Evolutionary conservation across 2,888 invertebrate genomes (phyloP).

Genomic region (Bugulina stolonifera): DNA sequence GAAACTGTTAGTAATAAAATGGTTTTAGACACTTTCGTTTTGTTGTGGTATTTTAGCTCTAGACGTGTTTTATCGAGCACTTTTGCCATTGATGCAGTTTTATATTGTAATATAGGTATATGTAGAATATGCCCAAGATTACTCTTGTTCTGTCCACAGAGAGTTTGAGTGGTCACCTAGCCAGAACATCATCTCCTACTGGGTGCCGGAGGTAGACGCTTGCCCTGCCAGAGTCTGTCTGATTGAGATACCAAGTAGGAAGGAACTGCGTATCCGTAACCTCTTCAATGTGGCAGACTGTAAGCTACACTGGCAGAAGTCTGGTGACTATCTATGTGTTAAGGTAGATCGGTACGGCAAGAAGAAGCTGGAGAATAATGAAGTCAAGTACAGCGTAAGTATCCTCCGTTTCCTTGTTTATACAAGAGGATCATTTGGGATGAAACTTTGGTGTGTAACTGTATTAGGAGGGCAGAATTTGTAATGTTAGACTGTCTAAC

Average conservation of each 20-base stretch:
- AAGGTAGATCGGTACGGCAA: constrained; percentile 85
- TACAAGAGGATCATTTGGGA: too few relatives aligned
- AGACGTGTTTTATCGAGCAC: too few relatives aligned
- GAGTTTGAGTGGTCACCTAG: constrained; percentile 98
- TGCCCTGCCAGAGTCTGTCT: constrained; percentile 91
- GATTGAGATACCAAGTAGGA: constrained; percentile 72
- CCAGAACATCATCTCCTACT: constrained; percentile 90
- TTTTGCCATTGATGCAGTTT: too few relatives aligned
- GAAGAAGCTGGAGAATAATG: constrained; percentile 81
- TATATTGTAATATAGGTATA: too few relatives aligned
- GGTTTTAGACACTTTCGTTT: too few relatives aligned
- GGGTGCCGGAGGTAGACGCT: constrained; percentile 90
- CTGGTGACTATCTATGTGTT: constrained; percentile 92
- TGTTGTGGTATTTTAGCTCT: too few relatives aligned
- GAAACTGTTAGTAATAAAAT: too few relatives aligned
- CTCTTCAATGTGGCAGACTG: constrained; percentile 96
- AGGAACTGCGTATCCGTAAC: constrained; percentile 74
- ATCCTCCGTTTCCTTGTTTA: too few relatives aligned
- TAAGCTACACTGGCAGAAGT: constrained; percentile 98
- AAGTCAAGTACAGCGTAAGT: constrained; percentile 76
- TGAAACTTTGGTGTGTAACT: too few relatives aligned
- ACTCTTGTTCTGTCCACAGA: constrained; percentile 53
- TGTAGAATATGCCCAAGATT: too few relatives aligned
- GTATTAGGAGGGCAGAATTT: too few relatives aligned
- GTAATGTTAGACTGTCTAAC: too few relatives aligned